Conservation (phyloP, 1,140 invertebrate genomes). For the Neodiprion fabricii region DNA sequence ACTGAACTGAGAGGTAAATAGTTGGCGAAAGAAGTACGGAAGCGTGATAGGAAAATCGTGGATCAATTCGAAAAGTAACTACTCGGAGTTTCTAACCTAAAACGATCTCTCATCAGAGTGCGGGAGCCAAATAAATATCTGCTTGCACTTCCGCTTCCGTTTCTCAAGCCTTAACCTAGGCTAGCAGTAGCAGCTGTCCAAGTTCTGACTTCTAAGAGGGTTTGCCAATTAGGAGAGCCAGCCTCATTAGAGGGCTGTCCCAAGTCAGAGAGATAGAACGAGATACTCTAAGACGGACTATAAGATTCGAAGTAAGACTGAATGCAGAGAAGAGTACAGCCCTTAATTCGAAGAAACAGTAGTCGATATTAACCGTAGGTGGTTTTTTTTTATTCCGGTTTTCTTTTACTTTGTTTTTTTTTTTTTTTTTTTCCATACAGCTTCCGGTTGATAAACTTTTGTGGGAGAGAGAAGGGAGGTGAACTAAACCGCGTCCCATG, state of each 20-base stretch:
- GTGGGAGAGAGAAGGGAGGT: no score
- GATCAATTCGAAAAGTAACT: background rate
- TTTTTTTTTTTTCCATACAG: no score
- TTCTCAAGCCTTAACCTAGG: background rate
- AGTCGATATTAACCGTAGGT: no score
- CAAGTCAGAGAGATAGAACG: background rate
- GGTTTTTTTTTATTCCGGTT: no score
- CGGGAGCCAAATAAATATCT: background rate
- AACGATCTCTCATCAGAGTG: background rate
- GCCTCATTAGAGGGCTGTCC: constrained; percentile 1
- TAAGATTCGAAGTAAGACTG: background rate
- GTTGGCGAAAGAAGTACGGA: no score
- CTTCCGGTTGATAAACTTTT: no score
- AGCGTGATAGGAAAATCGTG: no score
- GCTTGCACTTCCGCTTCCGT: constrained; percentile 6
- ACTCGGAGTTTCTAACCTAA: background rate
- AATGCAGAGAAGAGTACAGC: no score
- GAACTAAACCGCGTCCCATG: no score
- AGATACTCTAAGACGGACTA: background rate
- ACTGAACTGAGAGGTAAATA: no score
- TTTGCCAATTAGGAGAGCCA: constrained; percentile 2
- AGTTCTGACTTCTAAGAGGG: constrained; percentile 3
- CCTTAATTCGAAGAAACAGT: no score
- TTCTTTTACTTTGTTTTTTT: no score
- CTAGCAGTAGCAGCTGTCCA: background rate